Conservation (phyloP, 1,140 invertebrate species). For the Polyergus mexicanus region DNA sequence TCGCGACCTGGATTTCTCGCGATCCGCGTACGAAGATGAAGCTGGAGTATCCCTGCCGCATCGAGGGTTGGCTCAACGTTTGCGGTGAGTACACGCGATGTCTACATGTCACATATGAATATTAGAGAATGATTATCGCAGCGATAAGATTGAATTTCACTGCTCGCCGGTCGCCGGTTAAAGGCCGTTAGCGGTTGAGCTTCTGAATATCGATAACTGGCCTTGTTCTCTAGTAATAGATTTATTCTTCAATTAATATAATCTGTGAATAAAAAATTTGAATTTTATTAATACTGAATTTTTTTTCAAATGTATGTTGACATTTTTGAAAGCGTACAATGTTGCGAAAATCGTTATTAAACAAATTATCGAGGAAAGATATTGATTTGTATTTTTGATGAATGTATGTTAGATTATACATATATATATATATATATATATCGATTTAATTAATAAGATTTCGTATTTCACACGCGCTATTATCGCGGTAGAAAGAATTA, state of each 20-base stretch:
- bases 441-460: background rate
- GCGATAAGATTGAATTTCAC: background rate
- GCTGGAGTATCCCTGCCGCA: conserved; percentile 88
- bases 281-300: background rate
- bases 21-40: conserved; percentile 78
- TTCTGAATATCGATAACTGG: background rate
- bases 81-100: conserved; percentile 85
- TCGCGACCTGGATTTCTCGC: conserved; percentile 50
- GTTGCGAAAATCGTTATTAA: background rate
- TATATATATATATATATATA: too few relatives aligned
- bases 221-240: background rate
- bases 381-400: background rate
- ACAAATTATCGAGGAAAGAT: background rate
- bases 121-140: conserved; percentile 6
- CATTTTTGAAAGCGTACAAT: background rate
- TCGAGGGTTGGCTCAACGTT: conserved; percentile 89
- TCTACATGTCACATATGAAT: conserved; percentile 10
- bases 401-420: background rate
- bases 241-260: background rate
- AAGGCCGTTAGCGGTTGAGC: background rate
- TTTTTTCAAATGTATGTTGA: background rate
- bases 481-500: background rate
- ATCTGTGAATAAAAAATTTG: background rate
- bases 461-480: background rate
- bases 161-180: background rate